These are phyloP conservation scores for Dioctria linearis DNA, from an alignment of 2,888 invertebrate genomes.

Conservation along the genomic window DNA sequence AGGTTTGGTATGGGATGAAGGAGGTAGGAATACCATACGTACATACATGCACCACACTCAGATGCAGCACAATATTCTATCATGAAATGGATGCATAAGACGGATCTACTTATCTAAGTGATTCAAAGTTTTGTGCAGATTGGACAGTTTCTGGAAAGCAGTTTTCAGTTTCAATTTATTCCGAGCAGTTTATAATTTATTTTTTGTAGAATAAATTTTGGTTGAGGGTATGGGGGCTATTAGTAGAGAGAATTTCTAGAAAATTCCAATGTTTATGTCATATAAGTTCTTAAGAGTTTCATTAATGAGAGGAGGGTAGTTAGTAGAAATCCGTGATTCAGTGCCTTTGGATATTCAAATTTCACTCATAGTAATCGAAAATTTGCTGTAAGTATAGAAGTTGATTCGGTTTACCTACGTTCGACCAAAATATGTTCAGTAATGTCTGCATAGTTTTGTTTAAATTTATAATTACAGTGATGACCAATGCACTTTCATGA, in stretches of 20 bases:
- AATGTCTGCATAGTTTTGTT: no score
- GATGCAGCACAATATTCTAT: not conserved
- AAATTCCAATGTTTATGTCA: not conserved
- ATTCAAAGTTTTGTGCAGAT: constrained; percentile 38
- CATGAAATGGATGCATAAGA: not conserved
- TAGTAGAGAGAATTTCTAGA: not conserved
- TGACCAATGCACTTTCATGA: no score
- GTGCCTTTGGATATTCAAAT: no score
- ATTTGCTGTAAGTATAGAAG: no score
- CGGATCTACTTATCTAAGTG: not conserved
- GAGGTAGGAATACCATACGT: no score
- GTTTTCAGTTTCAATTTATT: constrained; percentile 31
- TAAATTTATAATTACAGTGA: no score
- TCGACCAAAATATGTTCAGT: no score
- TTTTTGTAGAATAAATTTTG: constrained; percentile 17
- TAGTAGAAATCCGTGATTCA: no score
- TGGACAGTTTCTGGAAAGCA: not conserved
- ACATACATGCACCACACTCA: not conserved
- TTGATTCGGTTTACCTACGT: no score
- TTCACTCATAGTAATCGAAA: no score
- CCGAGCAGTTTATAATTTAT: constrained; percentile 43
- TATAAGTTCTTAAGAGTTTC: no score
- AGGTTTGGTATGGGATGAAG: not conserved
- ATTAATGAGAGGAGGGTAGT: no score
- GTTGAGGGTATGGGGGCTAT: not conserved